Percentiles rank a stretch among this genome's conserved stretches.
These are phyloP conservation scores for Platycnemis pennipes DNA, from an alignment of 2,888 invertebrate genomes.

Conservation along the genomic window DNA sequence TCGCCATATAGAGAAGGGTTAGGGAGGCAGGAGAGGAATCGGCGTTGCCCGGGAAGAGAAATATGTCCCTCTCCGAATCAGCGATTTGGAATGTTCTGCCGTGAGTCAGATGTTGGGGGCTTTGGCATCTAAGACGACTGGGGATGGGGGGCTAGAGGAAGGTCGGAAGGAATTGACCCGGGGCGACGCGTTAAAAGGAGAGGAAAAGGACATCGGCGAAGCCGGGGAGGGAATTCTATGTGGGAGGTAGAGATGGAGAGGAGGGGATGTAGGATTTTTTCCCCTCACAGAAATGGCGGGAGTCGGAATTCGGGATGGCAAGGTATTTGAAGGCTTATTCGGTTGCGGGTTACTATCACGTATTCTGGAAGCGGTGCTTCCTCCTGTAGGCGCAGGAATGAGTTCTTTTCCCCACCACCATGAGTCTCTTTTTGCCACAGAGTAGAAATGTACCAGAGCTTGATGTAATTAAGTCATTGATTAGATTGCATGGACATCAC, in stretches of 20 bases:
- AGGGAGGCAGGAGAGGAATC: neutral
- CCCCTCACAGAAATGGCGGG: neutral
- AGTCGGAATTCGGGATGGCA: conserved; percentile 20
- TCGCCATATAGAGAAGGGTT: conserved; percentile 17
- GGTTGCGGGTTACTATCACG: neutral
- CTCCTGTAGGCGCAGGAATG: neutral
- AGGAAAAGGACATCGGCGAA: neutral
- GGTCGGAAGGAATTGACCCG: neutral
- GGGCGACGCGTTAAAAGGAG: neutral
- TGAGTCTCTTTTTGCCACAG: neutral
- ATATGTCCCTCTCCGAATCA: conserved; percentile 18
- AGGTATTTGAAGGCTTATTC: conserved; percentile 25
- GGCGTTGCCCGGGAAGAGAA: neutral
- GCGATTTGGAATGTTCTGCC: neutral
- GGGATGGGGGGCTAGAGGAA: neutral
- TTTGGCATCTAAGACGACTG: neutral
- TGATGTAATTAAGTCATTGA: neutral
- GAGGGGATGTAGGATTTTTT: neutral
- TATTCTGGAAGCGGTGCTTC: neutral
- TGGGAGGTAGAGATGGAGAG: neutral
- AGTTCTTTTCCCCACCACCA: neutral
- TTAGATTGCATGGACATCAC: too few relatives aligned
- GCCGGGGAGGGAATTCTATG: neutral
- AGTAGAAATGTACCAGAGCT: neutral
- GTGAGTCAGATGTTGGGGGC: conserved; percentile 41